Evolutionary conservation across 2,888 invertebrate species (phyloP).

Genomic region (Lottia gigantea): DNA sequence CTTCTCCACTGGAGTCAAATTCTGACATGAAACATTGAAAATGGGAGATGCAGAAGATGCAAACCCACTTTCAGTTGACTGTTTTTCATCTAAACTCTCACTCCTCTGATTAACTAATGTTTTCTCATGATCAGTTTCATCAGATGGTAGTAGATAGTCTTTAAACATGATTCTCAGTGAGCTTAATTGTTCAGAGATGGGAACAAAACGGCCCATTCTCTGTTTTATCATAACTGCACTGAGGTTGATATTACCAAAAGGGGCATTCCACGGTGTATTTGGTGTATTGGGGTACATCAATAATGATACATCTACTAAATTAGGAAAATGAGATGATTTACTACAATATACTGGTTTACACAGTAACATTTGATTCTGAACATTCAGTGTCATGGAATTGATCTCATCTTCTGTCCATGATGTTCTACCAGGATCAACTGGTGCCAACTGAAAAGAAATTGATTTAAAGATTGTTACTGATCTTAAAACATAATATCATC

Average conservation of each 20-base stretch:
- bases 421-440: constrained; percentile 40
- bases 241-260: constrained; percentile 17
- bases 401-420: constrained; percentile 51
- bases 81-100: background rate
- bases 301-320: constrained; percentile 40
- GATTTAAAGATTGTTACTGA: background rate
- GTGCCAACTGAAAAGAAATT: constrained; percentile 39
- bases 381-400: constrained; percentile 37
- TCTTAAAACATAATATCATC: background rate
- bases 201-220: constrained; percentile 13
- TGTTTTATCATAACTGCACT: constrained; percentile 20
- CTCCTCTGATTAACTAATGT: background rate
- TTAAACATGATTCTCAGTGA: background rate
- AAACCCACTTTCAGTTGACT: background rate
- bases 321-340: constrained; percentile 27
- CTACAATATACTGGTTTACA: constrained; percentile 33
- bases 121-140: background rate
- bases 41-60: background rate
- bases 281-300: background rate
- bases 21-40: background rate
- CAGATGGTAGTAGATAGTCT: background rate
- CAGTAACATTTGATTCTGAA: constrained; percentile 32
- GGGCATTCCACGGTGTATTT: background rate
- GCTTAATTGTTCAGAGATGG: constrained; percentile 15
- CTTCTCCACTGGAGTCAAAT: background rate